Evolutionary conservation across 1,140 invertebrate genomes (phyloP), one percentile per base, ranked within the genome.

Genomic region (Conopomorpha cramerella): DNA sequence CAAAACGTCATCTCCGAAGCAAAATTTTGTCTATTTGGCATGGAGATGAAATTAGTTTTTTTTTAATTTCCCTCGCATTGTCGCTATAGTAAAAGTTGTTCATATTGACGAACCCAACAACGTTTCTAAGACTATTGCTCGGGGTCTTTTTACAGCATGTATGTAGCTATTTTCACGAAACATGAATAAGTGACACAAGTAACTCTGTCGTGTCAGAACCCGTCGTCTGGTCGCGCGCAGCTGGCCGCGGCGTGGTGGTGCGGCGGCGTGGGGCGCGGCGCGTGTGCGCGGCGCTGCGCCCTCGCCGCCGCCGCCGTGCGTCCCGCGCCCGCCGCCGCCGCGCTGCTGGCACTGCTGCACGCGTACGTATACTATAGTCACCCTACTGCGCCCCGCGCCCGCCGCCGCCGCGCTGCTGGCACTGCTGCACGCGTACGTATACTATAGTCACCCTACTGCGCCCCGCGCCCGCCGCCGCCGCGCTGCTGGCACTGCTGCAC

Each of bases 181-280:
- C 10, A 23, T n/a, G n/a, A n/a, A n/a, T n/a, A 23, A 23, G 19
- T 23, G 19, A 23, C 10, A 23, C 10, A 7, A 11, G 4, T 7
- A 17, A 19, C 3, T 18, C 11, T 15, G n/a, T 30, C 58, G 54
- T 41, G 43, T n/a, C n/a, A n/a, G n/a, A n/a, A 8, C 46, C 52
- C 12, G 17, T 16, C 3, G 53, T 42, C 36, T 65, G 57, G 59
- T 30, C 35, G 43, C 64, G 51, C 8, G 25, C 39, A n/a, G 34
- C 38, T 60, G 35, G 42, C 35, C 2, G 67, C 67, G 37, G 56
- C 48, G 8, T 66, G 62, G 67, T 72, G 67, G 67, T 72, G 67
- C 54, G 67, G 67, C 34, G 66, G 55, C 43, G 55, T 45, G 16
- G 66, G 66, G 16, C 55, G 50, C 42, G 56, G 58, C 40, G 49